Conservation (phyloP, 1,140 invertebrate species). For the Hypothenemus hampei region DNA sequence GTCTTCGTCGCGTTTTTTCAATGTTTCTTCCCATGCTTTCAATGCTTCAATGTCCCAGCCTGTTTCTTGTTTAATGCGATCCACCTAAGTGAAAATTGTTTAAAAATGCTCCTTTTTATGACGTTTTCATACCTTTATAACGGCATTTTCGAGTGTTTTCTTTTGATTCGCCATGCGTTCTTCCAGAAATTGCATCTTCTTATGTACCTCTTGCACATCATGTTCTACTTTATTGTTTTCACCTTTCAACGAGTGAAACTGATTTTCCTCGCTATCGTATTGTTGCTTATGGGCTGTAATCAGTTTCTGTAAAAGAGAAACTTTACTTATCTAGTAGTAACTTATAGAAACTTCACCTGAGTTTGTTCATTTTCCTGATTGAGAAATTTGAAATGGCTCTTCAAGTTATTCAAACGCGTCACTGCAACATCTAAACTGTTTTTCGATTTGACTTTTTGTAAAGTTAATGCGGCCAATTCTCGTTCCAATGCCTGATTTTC, state of each 20-base stretch:
- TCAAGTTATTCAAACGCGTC: constrained; percentile 47
- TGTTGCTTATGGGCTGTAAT: constrained; percentile 56
- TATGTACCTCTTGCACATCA: constrained; percentile 50
- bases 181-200: constrained; percentile 48
- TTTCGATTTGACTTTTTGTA: constrained; percentile 33
- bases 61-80: constrained; percentile 53
- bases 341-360: constrained; percentile 43
- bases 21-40: constrained; percentile 56
- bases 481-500: constrained; percentile 62
- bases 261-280: constrained; percentile 57
- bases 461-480: constrained; percentile 46
- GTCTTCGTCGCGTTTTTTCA: constrained; percentile 55
- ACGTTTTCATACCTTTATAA: constrained; percentile 44
- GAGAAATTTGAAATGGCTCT: constrained; percentile 51
- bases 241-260: constrained; percentile 49
- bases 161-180: constrained; percentile 43
- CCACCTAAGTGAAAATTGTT: constrained; percentile 39
- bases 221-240: constrained; percentile 49
- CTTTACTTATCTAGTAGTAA: not conserved
- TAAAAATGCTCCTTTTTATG: not conserved
- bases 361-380: constrained; percentile 53
- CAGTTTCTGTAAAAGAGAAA: constrained; percentile 45
- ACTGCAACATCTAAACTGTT: constrained; percentile 26
- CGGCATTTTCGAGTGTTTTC: constrained; percentile 35
- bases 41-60: constrained; percentile 58